Percentiles rank a stretch among this genome's conserved stretches.
Evolutionary conservation across 2,113 vertebrate genomes (phyloP).

Genomic region (Rattus rattus): DNA sequence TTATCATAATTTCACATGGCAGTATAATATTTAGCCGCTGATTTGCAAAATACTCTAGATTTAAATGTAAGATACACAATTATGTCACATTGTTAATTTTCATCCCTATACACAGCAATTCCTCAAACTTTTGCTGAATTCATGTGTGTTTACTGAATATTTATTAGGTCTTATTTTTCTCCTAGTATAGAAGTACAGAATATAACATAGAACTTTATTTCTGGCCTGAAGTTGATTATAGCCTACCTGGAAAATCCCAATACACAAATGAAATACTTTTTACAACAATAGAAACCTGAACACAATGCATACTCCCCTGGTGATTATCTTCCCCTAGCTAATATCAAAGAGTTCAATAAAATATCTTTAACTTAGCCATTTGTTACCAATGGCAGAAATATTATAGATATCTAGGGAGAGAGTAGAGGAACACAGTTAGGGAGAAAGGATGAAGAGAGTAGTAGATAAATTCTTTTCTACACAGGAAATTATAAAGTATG

Average conservation of each 20-base stretch:
- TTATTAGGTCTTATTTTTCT: constrained; percentile 17
- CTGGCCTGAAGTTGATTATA: neutral
- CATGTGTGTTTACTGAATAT: neutral
- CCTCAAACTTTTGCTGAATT: neutral
- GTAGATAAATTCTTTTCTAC: neutral
- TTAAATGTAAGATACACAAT: neutral
- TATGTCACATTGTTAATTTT: constrained; percentile 11
- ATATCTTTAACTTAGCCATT: neutral
- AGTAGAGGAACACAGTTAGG: neutral
- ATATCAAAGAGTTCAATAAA: neutral
- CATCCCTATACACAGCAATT: neutral
- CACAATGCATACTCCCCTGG: neutral
- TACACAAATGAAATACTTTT: constrained; percentile 19
- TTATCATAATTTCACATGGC: neutral
- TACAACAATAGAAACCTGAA: constrained; percentile 14
- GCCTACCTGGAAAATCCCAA: neutral
- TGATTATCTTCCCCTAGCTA: neutral
- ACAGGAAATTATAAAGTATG: constrained; percentile 3
- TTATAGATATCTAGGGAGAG: neutral
- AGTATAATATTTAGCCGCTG: neutral
- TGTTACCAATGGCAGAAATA: neutral
- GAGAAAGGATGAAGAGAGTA: neutral
- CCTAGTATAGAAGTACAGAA: neutral
- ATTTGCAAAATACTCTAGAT: neutral
- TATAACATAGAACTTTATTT: neutral